Evolutionary conservation across 2,888 invertebrate genomes (phyloP).

Genomic region (Oscheius sp.): DNA sequence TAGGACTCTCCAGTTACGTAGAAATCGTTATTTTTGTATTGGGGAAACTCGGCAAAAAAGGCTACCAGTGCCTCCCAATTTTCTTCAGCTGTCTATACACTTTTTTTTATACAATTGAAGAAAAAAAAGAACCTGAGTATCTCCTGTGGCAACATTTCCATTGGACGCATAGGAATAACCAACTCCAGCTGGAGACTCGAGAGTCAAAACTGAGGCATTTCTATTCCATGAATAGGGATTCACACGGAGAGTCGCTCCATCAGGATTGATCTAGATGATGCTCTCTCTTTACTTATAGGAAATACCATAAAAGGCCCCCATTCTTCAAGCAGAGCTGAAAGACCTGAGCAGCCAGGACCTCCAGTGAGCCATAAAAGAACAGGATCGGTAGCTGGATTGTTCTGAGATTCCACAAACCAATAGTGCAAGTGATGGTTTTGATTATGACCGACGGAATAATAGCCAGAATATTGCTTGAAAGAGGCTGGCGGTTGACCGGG

Average conservation of each 20-base stretch:
- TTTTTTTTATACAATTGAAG: background rate
- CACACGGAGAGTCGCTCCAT: slow-evolving; percentile 53
- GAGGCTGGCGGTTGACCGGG: slow-evolving; percentile 53
- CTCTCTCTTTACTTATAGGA: background rate
- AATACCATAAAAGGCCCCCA: slow-evolving; percentile 71
- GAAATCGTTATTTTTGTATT: slow-evolving; percentile 72
- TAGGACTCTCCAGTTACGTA: slow-evolving; percentile 73
- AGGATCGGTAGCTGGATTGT: slow-evolving; percentile 52
- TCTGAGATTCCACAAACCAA: slow-evolving; percentile 61
- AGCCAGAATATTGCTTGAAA: slow-evolving; percentile 73
- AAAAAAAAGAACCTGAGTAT: slow-evolving; percentile 32
- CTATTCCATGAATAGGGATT: slow-evolving; percentile 66
- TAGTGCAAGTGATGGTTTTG: slow-evolving; percentile 71
- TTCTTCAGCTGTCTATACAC: slow-evolving; percentile 67
- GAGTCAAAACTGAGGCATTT: slow-evolving; percentile 72
- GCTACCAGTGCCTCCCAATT: slow-evolving; percentile 72
- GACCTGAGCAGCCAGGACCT: slow-evolving; percentile 72
- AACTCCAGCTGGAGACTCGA: slow-evolving; percentile 75
- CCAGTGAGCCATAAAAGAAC: slow-evolving; percentile 56
- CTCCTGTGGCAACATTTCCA: slow-evolving; percentile 68
- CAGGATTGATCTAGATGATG: slow-evolving; percentile 46
- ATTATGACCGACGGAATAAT: slow-evolving; percentile 70
- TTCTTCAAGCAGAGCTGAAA: slow-evolving; percentile 71
- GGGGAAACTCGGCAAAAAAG: slow-evolving; percentile 73
- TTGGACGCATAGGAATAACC: slow-evolving; percentile 73